These are phyloP conservation scores for Brachionus rotundiformis DNA, from an alignment of 1,140 invertebrate species.

Conservation along the genomic window DNA sequence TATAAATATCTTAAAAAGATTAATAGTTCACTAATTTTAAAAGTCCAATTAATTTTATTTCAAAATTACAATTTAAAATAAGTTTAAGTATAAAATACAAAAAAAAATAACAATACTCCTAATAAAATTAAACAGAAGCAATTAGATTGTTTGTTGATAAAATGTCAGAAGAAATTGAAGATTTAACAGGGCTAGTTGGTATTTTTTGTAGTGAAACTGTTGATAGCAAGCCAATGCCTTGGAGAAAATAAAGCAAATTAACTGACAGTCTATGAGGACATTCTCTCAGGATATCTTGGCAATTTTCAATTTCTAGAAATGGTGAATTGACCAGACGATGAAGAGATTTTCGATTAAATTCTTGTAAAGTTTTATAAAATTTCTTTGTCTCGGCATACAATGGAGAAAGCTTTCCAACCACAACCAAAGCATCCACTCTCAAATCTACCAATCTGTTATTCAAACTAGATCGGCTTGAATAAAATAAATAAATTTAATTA, in stretches of 20 bases:
- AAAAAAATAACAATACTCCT: not conserved
- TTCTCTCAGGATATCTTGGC: conserved; percentile 22
- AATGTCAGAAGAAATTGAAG: not conserved
- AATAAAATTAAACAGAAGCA: not conserved
- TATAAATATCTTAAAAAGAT: not conserved
- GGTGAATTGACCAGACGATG: conserved; percentile 50
- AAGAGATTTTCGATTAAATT: not conserved
- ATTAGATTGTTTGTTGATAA: not conserved
- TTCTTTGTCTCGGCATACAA: conserved; percentile 3
- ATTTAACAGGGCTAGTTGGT: not conserved
- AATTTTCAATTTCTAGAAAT: conserved; percentile 18
- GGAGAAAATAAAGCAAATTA: conserved; percentile 39
- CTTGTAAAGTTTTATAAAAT: conserved; percentile 36
- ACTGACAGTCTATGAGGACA: not conserved
- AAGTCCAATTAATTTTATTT: not conserved
- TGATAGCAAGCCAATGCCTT: conserved; percentile 47
- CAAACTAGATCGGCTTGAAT: not conserved
- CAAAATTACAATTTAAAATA: not conserved
- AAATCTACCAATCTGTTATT: not conserved
- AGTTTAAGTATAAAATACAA: not conserved
- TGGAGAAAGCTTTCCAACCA: conserved; percentile 41
- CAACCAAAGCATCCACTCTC: conserved; percentile 35
- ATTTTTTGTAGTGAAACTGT: conserved; percentile 21
- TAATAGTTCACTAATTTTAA: not conserved
- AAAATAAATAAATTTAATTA: not conserved